Conservation (phyloP, 2,113 vertebrate genomes). For the Balaeniceps rex region DNA sequence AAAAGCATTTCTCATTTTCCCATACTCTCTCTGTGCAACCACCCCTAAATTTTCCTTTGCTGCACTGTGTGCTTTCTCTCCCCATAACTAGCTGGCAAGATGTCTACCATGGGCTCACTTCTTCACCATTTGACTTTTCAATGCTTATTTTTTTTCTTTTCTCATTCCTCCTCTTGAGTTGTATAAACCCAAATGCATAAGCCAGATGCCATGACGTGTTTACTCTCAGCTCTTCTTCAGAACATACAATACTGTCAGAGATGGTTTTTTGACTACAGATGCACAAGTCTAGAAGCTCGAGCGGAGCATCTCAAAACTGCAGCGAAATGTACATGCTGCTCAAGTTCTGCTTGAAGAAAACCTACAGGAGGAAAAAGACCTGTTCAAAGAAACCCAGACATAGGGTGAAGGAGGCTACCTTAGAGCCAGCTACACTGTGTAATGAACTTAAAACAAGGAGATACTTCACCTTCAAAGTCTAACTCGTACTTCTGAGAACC, state of each 20-base stretch:
- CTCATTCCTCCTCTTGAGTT: not conserved
- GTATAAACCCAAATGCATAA: not conserved
- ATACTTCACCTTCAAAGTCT: constrained; percentile 75
- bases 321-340: not conserved
- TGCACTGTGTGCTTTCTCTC: not conserved
- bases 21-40: not conserved
- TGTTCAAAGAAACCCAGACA: not conserved
- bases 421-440: not conserved
- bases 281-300: not conserved
- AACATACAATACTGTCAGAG: not conserved
- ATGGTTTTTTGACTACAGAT: not conserved
- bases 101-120: not conserved
- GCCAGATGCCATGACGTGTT: not conserved
- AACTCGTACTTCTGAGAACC: constrained; percentile 74
- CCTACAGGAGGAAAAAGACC: not conserved
- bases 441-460: not conserved
- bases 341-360: not conserved
- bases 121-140: not conserved
- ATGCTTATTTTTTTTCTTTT: not conserved
- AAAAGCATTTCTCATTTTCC: not conserved
- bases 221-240: not conserved
- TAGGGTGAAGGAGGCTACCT: not conserved
- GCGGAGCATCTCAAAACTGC: not conserved
- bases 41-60: not conserved
- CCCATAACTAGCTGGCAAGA: not conserved